phyloP scores from a whole-genome alignment of 2,113 vertebrate species.

The Daubentonia madagascariensis region DNA sequence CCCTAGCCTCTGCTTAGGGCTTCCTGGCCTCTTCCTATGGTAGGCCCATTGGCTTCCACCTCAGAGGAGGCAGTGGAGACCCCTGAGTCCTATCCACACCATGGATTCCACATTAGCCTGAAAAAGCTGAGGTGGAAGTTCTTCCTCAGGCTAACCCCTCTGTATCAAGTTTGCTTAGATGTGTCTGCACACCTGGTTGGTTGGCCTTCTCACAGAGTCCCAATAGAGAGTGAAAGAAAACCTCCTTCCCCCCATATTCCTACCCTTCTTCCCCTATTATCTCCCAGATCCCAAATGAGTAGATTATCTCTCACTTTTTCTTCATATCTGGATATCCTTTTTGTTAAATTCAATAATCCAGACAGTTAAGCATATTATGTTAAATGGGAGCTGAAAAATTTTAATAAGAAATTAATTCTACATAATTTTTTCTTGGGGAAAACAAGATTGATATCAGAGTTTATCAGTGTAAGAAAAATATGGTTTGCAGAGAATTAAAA shows the following conservation, averaged over 20 bases:
- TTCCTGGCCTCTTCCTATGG: background rate
- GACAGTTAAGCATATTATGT: background rate
- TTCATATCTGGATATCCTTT: background rate
- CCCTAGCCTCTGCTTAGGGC: no score
- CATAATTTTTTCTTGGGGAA: background rate
- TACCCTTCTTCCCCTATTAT: background rate
- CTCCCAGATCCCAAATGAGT: background rate
- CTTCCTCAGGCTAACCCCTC: background rate
- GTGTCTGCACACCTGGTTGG: no score
- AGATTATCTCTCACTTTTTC: background rate
- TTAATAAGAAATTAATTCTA: background rate
- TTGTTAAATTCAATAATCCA: background rate
- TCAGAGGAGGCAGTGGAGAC: background rate
- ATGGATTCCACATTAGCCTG: background rate
- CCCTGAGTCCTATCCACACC: background rate
- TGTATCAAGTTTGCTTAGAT: background rate
- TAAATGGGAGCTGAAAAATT: background rate
- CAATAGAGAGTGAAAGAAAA: background rate
- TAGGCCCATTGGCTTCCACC: background rate
- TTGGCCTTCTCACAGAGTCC: background rate
- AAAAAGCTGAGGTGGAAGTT: background rate
- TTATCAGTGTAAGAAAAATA: background rate
- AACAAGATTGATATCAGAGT: background rate
- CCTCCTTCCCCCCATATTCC: fast-evolving
- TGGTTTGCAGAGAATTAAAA: background rate